Evolutionary conservation across 2,113 vertebrate species (phyloP), one percentile per base, ranked within the genome.

Genomic region (Anoplopoma fimbria): DNA sequence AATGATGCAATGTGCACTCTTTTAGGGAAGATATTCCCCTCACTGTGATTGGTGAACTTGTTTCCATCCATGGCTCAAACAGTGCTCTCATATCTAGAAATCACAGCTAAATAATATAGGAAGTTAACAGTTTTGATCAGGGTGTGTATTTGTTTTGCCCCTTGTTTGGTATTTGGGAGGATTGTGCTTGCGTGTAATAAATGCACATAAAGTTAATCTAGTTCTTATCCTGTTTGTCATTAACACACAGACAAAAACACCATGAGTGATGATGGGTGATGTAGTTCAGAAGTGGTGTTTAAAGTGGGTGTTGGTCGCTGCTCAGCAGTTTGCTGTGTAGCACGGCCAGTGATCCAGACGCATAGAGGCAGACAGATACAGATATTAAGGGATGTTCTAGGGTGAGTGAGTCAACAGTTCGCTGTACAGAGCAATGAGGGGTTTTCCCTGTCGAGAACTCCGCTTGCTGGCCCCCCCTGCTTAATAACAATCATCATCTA

Each of bases 401-500:
- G 38, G 77, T 45, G 17, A 57, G 40, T 49, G 62, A 74, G 71
- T 69, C 57, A 55, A 57, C 77, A 81, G 64, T 63, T 77, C 36
- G 51, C 40, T 51, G 21, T 12, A 58, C 34, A 77, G 67, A 62
- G 55, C 55, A 45, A 51, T 62, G 49, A 49, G 57, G 72, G 77
- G 38, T 27, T 90, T 89, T 85, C 75, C 80, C 73, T 53, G 57
- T 69, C 36, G 25, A 61, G 33, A 64, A 57, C 67, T 82, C 71
- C 64, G 62, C 70, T 82, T 55, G 49, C 83, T 31, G 60, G 51
- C 73, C 82, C 49, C 47, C 61, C 67, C 76, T 23, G 76, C 74
- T 87, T 72, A 79, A 71, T 42, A 83, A 77, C 69, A 81, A 62
- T 78, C n/a, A 77, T 71, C 53, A 68, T 82, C 29, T 9, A 17